Percentiles rank a stretch among this genome's conserved stretches.
phyloP scores from a whole-genome alignment of 2,113 vertebrate genomes.

The Cyanoderma ruficeps region DNA sequence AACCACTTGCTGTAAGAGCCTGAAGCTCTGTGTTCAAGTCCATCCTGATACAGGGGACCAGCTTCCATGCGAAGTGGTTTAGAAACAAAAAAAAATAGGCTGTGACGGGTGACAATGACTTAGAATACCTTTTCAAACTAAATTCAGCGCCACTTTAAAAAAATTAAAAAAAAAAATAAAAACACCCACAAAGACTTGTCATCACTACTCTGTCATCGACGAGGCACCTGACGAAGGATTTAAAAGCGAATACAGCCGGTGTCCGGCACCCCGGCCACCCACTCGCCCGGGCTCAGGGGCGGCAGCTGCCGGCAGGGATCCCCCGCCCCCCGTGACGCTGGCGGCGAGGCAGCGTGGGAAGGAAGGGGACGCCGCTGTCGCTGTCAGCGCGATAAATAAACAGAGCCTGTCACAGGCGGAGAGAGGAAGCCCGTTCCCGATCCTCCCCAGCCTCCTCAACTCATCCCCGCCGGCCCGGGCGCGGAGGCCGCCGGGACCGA shows the following conservation, averaged over 20 bases:
- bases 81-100: background rate
- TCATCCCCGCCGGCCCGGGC: background rate
- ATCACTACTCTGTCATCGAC: background rate
- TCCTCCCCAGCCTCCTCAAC: background rate
- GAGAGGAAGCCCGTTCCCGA: background rate
- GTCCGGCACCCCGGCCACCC: background rate
- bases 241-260: fast-evolving
- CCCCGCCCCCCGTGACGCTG: background rate
- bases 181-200: background rate
- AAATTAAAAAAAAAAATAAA: background rate
- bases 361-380: fast-evolving
- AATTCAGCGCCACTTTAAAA: background rate
- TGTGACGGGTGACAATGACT: background rate
- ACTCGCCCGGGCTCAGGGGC: background rate
- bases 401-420: background rate
- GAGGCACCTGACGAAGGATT: fast-evolving
- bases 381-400: background rate
- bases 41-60: background rate
- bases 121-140: background rate
- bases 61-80: background rate
- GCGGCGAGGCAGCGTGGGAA: background rate
- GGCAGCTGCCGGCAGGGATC: background rate
- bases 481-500: background rate
- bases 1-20: background rate
- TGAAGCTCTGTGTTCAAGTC: background rate